Conservation (phyloP, 1,140 invertebrate species). For the Lepidurus arcticus region DNA sequence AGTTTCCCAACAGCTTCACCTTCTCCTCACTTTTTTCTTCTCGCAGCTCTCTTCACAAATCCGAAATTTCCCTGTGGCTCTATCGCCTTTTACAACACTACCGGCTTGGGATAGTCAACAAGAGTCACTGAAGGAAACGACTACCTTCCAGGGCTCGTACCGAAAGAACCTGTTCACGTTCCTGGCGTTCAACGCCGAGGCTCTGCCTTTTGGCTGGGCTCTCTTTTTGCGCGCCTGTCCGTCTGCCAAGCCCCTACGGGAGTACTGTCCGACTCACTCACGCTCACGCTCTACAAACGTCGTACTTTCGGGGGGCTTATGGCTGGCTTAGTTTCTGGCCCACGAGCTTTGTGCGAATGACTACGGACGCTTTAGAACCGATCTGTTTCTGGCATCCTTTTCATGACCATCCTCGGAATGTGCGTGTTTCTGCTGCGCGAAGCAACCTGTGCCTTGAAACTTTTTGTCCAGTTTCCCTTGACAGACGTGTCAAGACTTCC, state of each 20-base stretch:
- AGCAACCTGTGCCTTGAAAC: no score
- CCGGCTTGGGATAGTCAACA: conserved; percentile 18
- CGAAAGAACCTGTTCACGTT: conserved; percentile 21
- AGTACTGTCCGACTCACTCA: background rate
- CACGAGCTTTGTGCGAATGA: background rate
- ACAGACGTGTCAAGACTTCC: no score
- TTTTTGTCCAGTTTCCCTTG: no score
- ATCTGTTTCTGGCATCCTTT: no score
- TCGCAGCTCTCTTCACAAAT: background rate
- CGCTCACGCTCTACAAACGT: background rate
- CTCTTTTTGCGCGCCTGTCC: conserved; percentile 7
- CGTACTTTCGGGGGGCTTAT: background rate
- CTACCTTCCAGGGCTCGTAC: conserved; percentile 13
- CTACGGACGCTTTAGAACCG: background rate
- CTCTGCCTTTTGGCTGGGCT: background rate
- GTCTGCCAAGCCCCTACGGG: conserved; percentile 1
- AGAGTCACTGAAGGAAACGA: conserved; percentile 21
- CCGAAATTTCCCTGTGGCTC: background rate
- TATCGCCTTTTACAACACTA: conserved; percentile 15
- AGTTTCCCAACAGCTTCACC: conserved; percentile 8
- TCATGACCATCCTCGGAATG: no score
- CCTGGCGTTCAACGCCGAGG: background rate
- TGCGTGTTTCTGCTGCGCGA: no score
- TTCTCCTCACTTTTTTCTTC: background rate
- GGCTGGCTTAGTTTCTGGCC: background rate